Evolutionary conservation across 2,797 vertebrate genomes (phyloP).

Genomic region (Meda fulgida): DNA sequence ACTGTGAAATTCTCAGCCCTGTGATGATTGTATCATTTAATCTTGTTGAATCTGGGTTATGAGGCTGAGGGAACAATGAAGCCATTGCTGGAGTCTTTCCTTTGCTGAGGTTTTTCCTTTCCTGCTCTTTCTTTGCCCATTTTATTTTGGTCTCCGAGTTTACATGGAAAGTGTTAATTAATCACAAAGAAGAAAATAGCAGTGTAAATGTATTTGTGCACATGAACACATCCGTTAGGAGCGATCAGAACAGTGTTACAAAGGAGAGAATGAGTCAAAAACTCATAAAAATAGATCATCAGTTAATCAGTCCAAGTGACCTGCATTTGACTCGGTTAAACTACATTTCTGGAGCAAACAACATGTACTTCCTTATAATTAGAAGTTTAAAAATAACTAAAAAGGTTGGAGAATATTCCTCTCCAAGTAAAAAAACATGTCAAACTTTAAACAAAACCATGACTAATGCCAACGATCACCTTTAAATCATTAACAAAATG

Average conservation of each 20-base stretch:
- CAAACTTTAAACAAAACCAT: slow-evolving; percentile 20
- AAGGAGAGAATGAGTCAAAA: not conserved
- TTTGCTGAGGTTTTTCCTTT: slow-evolving; percentile 15
- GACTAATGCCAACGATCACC: not conserved
- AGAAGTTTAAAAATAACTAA: slow-evolving; percentile 19
- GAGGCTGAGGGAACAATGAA: slow-evolving; percentile 49
- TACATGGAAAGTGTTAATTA: slow-evolving; percentile 21
- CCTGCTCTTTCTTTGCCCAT: slow-evolving; percentile 31
- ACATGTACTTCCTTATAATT: slow-evolving; percentile 10
- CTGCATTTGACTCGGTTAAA: not conserved
- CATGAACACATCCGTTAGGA: not conserved
- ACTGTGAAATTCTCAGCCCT: slow-evolving; percentile 27
- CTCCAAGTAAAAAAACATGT: not conserved
- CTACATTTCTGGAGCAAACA: slow-evolving; percentile 11
- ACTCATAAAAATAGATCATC: slow-evolving; percentile 14
- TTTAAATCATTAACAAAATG: slow-evolving; percentile 24
- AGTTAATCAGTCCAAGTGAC: not conserved
- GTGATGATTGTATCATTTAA: slow-evolving; percentile 42
- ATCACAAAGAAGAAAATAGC: slow-evolving; percentile 16
- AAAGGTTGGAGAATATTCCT: not conserved
- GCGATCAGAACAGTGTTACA: slow-evolving; percentile 3
- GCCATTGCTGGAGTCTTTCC: slow-evolving; percentile 37
- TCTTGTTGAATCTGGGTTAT: slow-evolving; percentile 47
- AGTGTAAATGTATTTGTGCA: slow-evolving; percentile 9
- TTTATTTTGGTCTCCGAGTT: slow-evolving; percentile 15